Base-by-base conservation (phyloP, 1,140 invertebrate species). In the Eulimnadia texana region DNA sequence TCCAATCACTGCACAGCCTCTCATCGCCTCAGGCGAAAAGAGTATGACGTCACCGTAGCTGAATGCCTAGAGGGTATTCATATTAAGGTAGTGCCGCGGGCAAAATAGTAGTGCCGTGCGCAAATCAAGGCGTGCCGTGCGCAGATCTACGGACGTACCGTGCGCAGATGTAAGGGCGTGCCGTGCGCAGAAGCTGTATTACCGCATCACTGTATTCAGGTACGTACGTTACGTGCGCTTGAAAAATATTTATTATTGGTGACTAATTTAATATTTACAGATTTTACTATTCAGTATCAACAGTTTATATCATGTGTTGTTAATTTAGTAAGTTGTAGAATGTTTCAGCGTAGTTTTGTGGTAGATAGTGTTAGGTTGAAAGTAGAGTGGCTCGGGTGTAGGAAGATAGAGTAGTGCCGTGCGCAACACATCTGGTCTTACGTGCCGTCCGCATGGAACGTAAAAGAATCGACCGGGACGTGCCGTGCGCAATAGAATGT, bases 181-280 rank as follows among this genome's bases (percentile, higher is more conserved):
- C 22, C 55, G 55, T 57, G 55, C 55, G 55, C 55, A 57, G 22
- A 42, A 42, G 33, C 33, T 42, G 33, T 42, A 42, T n/a, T 9
- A 42, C 33, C 16, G 33, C 6, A 16, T 42, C 33, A 9, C 16
- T 9, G 6, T 9, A 42, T 42, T 16, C 33, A 42, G 16, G 6
- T 42, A 42, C 33, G n/a, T n/a, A n/a, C n/a, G n/a, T n/a, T n/a
- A n/a, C n/a, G n/a, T n/a, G n/a, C n/a, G n/a, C n/a, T n/a, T n/a
- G n/a, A n/a, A n/a, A n/a, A n/a, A n/a, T n/a, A n/a, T n/a, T n/a
- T n/a, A n/a, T n/a, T n/a, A n/a, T n/a, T n/a, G n/a, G n/a, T n/a
- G n/a, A n/a, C n/a, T 9, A 9, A 42, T 42, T 42, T 9, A 9
- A 42, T 42, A 9, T 42, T 42, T 42, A 42, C 6, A 9, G 6